Conservation (phyloP, 2,888 invertebrate species). For the Drosophila ochracea region DNA sequence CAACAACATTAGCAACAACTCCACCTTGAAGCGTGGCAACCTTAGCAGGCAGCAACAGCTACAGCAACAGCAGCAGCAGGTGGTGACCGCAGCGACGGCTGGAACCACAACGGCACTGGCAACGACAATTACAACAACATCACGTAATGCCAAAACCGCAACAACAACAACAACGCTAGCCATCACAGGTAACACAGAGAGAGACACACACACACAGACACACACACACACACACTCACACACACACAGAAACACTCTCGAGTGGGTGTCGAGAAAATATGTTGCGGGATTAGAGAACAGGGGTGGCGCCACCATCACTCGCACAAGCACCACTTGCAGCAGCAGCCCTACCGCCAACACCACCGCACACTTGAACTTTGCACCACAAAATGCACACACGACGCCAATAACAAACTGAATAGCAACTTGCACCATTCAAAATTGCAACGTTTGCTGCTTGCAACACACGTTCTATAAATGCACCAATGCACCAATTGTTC, state of each 20-base stretch:
- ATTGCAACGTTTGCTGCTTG: slow-evolving; percentile 29
- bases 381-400: slow-evolving; percentile 65
- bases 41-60: slow-evolving; percentile 39
- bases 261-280: slow-evolving; percentile 4
- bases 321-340: slow-evolving; percentile 7
- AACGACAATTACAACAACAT: slow-evolving; percentile 75
- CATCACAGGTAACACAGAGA: slow-evolving; percentile 70
- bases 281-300: slow-evolving; percentile 26
- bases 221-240: neutral
- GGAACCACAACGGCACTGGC: slow-evolving; percentile 72
- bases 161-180: slow-evolving; percentile 75
- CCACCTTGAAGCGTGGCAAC: slow-evolving; percentile 66
- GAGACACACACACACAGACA: neutral
- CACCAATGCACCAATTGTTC: slow-evolving; percentile 53
- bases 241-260: neutral
- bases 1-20: slow-evolving; percentile 52
- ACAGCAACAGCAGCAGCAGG: slow-evolving; percentile 24
- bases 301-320: slow-evolving; percentile 4
- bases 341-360: slow-evolving; percentile 5
- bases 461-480: slow-evolving; percentile 33
- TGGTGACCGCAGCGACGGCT: slow-evolving; percentile 73
- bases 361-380: slow-evolving; percentile 52
- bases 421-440: slow-evolving; percentile 32
- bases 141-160: slow-evolving; percentile 75
- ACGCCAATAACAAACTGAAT: slow-evolving; percentile 48